A percentile compares a stretch with the other conserved stretches of the same genome.
Conservation (phyloP, 2,113 vertebrate genomes). For the Zonotrichia leucophrys region DNA sequence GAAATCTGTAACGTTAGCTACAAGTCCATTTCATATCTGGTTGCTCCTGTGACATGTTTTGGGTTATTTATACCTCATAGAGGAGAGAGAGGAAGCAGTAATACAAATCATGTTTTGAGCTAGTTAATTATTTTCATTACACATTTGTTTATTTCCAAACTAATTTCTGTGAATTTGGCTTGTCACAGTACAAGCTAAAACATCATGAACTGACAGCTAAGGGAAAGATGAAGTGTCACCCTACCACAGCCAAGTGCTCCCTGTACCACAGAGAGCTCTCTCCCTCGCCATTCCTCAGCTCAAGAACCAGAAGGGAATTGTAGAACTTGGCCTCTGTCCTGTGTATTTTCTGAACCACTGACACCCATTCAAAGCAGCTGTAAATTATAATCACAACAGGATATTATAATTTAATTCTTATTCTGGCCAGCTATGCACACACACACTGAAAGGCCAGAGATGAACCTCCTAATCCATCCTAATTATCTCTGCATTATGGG, state of each 20-base stretch:
- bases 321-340: not conserved
- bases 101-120: not conserved
- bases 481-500: not conserved
- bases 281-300: not conserved
- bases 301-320: not conserved
- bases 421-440: not conserved
- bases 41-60: not conserved
- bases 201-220: not conserved
- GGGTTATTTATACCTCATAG: not conserved
- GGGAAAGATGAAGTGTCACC: not conserved
- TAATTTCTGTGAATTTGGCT: not conserved
- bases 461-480: not conserved
- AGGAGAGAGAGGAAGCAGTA: not conserved
- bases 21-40: not conserved
- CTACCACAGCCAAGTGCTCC: not conserved
- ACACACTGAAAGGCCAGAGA: not conserved
- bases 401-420: not conserved
- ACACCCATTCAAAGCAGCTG: not conserved
- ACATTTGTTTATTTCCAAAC: not conserved
- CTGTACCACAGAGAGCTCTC: not conserved
- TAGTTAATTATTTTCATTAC: not conserved
- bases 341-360: not conserved
- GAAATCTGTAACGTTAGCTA: not conserved
- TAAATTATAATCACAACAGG: not conserved
- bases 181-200: not conserved